Base-by-base conservation (phyloP, 2,113 vertebrate species). In the Sitta europaea region DNA sequence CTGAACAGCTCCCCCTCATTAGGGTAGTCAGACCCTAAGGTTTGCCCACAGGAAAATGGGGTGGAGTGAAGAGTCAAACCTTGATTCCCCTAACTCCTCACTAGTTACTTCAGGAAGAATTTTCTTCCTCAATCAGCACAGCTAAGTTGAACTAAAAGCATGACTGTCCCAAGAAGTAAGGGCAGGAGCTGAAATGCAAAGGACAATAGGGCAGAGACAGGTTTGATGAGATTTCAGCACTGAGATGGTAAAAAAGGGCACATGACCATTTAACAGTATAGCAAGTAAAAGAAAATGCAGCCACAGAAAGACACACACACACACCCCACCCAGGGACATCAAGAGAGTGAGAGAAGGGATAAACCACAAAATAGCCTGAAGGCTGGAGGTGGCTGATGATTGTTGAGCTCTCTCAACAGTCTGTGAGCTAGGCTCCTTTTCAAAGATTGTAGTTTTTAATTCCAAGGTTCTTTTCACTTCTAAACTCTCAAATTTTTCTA, bases 351-450 rank as follows among this genome's bases (percentile, higher is more conserved):
- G 48, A 90, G 29, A 94, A 58, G 63, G 23, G 91, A 89, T 35
- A 94, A 94, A 91, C 58, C 80, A 84, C 59, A 86, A 86, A 86
- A 84, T 4, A 81, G 35, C 28, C 79, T 73, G 33, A 68, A 77
- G 29, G 11, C 27, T 62, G 65, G 58, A 40, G 27, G 9, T 54
- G 55, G 33, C 19, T 86, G 50, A 79, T 92, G 71, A 28, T 31
- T 73, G 31, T 43, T 58, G 75, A 80, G 18, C 13, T 80, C 35
- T 88, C 50, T 83, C 43, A 72, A 12, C 22, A 61, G 31, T 25
- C 62, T 55, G 42, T 50, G 66, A 80, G 20, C 63, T 73, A 61
- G 57, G 36, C 23, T 68, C 11, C 58, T 53, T 27, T 15, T 45
- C 21, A 53, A 79, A 27, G 10, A 50, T 1, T 57, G 45, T 16